phyloP scores from a whole-genome alignment of 2,797 vertebrate genomes.

The Pagetopsis macropterus region DNA sequence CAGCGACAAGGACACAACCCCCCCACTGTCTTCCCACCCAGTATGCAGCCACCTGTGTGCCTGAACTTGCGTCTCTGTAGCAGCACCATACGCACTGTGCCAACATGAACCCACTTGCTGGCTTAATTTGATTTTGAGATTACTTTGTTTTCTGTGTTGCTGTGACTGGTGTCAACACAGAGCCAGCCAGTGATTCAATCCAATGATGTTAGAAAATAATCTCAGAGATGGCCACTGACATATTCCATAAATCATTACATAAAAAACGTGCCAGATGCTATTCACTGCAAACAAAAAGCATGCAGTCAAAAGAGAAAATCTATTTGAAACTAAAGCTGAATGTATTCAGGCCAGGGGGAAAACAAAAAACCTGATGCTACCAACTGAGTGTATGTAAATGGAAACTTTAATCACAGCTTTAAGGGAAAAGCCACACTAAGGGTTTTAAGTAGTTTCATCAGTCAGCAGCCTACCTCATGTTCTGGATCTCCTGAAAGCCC shows the following conservation, averaged over 20 bases:
- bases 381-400: background rate
- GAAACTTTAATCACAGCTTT: slow-evolving; percentile 16
- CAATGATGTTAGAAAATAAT: slow-evolving; percentile 44
- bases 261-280: slow-evolving; percentile 30
- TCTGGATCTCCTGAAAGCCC: slow-evolving; percentile 63
- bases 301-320: slow-evolving; percentile 5
- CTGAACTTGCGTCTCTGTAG: slow-evolving; percentile 33
- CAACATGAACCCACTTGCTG: slow-evolving; percentile 35
- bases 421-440: background rate
- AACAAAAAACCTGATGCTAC: background rate
- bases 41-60: slow-evolving; percentile 57
- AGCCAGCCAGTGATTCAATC: slow-evolving; percentile 42
- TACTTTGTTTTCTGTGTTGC: slow-evolving; percentile 44
- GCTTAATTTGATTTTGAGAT: slow-evolving; percentile 53
- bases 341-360: background rate
- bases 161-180: slow-evolving; percentile 35
- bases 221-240: slow-evolving; percentile 31
- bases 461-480: slow-evolving; percentile 65
- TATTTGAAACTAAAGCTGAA: slow-evolving; percentile 8
- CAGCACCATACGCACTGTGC: slow-evolving; percentile 1
- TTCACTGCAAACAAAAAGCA: slow-evolving; percentile 17
- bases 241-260: slow-evolving; percentile 52
- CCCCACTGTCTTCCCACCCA: slow-evolving; percentile 49
- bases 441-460: slow-evolving; percentile 11
- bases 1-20: slow-evolving; percentile 58